Conservation (phyloP, 2,888 invertebrate species). For the Lithosia quadra region DNA sequence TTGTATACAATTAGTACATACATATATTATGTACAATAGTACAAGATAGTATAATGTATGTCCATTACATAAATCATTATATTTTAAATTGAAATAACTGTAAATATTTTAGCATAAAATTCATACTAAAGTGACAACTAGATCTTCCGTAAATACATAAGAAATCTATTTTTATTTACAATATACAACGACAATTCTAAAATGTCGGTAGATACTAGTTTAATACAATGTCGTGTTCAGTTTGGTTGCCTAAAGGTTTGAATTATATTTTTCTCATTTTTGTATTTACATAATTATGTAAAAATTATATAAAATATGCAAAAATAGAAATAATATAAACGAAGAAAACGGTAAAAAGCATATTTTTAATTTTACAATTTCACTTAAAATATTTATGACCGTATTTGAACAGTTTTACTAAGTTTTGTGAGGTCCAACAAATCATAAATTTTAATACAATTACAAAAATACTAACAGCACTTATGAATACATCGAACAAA, state of each 20-base stretch:
- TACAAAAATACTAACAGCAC: constrained; percentile 16
- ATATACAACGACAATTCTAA: constrained; percentile 46
- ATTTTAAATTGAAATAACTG: constrained; percentile 12
- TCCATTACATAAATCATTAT: neutral
- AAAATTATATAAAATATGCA: neutral
- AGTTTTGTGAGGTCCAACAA: neutral
- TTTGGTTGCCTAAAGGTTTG: constrained; percentile 31
- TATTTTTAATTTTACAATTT: neutral
- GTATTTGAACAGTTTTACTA: neutral
- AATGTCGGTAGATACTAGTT: constrained; percentile 34
- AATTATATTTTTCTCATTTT: neutral
- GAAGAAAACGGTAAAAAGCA: neutral
- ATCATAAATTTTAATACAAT: constrained; percentile 6
- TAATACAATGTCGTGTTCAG: constrained; percentile 17
- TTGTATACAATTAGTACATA: neutral
- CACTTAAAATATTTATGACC: neutral
- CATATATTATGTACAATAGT: neutral
- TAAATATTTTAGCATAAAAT: constrained; percentile 37
- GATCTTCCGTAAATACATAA: constrained; percentile 47
- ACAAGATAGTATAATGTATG: neutral
- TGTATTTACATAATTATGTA: neutral
- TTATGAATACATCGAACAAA: constrained; percentile 6
- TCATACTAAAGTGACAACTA: constrained; percentile 47
- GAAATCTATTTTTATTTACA: constrained; percentile 67
- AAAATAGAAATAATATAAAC: neutral